Evolutionary conservation across 2,888 invertebrate species (phyloP).

Genomic region (Dicycla oo): DNA sequence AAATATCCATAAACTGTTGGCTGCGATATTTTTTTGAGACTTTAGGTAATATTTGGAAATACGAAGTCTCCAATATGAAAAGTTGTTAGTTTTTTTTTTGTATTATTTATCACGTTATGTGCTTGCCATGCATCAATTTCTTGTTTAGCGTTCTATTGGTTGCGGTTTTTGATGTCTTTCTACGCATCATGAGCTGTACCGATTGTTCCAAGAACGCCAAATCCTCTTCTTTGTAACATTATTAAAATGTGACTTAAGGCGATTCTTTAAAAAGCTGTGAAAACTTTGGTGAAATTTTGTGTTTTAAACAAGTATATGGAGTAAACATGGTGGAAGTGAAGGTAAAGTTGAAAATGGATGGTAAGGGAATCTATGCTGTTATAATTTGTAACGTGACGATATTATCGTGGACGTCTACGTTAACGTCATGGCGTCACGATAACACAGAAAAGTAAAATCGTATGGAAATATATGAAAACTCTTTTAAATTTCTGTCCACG

Average conservation of each 20-base stretch:
- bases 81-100: background rate
- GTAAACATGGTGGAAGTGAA: too few species aligned
- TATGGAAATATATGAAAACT: too few species aligned
- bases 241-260: background rate
- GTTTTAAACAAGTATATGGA: too few species aligned
- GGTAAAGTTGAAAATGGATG: too few species aligned
- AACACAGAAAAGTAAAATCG: too few species aligned
- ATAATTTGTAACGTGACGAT: too few species aligned
- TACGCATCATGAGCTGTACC: slow-evolving; percentile 29
- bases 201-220: slow-evolving; percentile 10
- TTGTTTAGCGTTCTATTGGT: background rate
- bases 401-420: too few species aligned
- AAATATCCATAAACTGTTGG: too few species aligned
- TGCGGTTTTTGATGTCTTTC: slow-evolving; percentile 13
- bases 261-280: background rate
- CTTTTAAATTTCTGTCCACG: too few species aligned
- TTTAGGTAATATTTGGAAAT: too few species aligned
- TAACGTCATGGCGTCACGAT: too few species aligned
- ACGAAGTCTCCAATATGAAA: background rate
- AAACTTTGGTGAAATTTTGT: background rate
- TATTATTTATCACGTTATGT: background rate
- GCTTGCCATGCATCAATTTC: background rate
- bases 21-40: background rate
- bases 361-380: too few species aligned
- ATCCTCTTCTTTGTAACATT: slow-evolving; percentile 14